These are phyloP conservation scores for Zaprionus capensis DNA, from an alignment of 1,140 invertebrate species.

Conservation along the genomic window DNA sequence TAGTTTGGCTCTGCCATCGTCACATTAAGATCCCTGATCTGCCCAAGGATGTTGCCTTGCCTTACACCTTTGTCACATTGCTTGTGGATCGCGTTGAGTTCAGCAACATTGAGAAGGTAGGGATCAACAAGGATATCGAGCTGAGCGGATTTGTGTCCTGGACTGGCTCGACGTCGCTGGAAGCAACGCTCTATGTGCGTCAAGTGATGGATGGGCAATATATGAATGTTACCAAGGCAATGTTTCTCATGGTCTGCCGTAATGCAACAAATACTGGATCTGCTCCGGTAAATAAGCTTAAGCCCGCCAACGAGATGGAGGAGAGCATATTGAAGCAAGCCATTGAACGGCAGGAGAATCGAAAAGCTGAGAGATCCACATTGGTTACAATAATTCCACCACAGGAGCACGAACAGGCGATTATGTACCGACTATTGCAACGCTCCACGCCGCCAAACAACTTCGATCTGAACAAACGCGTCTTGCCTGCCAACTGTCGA, in stretches of 20 bases:
- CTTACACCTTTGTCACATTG: constrained; percentile 90
- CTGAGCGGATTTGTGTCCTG: constrained; percentile 90
- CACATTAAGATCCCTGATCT: constrained; percentile 87
- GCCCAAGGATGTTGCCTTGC: constrained; percentile 85
- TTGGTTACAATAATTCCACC: constrained; percentile 85
- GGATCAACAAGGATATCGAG: constrained; percentile 88
- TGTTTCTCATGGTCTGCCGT: constrained; percentile 91
- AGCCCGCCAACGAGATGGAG: constrained; percentile 87
- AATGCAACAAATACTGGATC: constrained; percentile 88
- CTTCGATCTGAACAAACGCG: constrained; percentile 84
- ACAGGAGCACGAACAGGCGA: constrained; percentile 87
- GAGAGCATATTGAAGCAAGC: constrained; percentile 86
- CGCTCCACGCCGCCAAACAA: constrained; percentile 86
- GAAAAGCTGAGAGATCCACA: constrained; percentile 71
- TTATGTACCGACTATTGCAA: constrained; percentile 89
- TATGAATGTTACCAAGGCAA: constrained; percentile 87
- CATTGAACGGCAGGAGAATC: constrained; percentile 85
- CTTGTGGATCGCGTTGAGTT: constrained; percentile 90
- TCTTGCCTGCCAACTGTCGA: constrained; percentile 86
- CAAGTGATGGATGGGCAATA: constrained; percentile 87
- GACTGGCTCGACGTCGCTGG: constrained; percentile 90
- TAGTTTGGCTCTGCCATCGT: constrained; percentile 87
- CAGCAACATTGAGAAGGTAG: constrained; percentile 83
- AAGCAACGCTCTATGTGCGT: constrained; percentile 89
- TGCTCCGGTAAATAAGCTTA: constrained; percentile 88